These are phyloP conservation scores for Pseudomyrmex dendroicus DNA, from an alignment of 1,140 invertebrate genomes.

Conservation along the genomic window DNA sequence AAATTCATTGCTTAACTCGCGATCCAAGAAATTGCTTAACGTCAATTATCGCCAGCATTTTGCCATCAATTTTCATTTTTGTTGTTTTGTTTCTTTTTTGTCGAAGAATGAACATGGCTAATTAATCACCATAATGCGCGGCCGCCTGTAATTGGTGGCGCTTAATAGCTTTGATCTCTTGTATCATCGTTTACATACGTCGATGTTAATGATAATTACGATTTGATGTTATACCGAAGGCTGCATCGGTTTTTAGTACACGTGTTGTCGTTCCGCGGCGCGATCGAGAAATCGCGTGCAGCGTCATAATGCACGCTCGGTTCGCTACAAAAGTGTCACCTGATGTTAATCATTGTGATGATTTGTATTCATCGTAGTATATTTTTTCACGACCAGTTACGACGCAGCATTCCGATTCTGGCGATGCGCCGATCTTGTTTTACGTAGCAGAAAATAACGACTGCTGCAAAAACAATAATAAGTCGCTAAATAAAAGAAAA, in stretches of 20 bases:
- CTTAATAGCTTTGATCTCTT: conserved; percentile 33
- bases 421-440: conserved; percentile 14
- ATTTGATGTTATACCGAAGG: conserved; percentile 16
- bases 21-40: background rate
- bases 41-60: background rate
- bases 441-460: background rate
- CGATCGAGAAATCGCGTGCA: conserved; percentile 38
- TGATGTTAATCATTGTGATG: conserved; percentile 57
- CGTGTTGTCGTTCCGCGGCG: conserved; percentile 16
- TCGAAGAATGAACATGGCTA: background rate
- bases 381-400: conserved; percentile 37
- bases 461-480: background rate
- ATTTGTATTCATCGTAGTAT: conserved; percentile 47
- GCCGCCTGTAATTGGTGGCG: background rate
- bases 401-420: background rate
- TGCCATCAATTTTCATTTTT: background rate
- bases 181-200: conserved; percentile 26
- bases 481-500: background rate
- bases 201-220: conserved; percentile 47
- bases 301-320: conserved; percentile 33
- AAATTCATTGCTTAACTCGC: background rate
- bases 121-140: conserved; percentile 38
- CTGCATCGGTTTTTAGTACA: conserved; percentile 2
- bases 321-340: conserved; percentile 36
- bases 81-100: no score